phyloP scores from a whole-genome alignment of 2,888 invertebrate species.

The Leptopilina drosophilae region DNA sequence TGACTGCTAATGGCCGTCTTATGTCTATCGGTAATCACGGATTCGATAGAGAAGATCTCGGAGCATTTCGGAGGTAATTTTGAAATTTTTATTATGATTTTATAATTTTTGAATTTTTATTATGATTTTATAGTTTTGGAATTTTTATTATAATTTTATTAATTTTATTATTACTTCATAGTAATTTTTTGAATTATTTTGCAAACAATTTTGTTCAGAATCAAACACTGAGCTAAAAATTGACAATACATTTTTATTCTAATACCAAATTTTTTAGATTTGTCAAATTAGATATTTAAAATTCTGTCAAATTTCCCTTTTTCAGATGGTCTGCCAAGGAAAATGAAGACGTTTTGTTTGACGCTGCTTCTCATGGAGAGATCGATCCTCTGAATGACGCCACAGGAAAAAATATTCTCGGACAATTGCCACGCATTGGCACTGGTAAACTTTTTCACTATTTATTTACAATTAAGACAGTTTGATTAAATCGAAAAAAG shows the following conservation, averaged over 20 bases:
- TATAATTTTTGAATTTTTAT: too few species aligned
- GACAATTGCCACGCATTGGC: constrained; percentile 97
- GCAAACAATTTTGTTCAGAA: too few species aligned
- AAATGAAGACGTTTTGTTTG: constrained; percentile 98
- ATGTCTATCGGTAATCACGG: constrained; percentile 99
- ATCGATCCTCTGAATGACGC: constrained; percentile 98
- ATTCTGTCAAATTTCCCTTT: not conserved
- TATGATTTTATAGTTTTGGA: constrained; percentile 78
- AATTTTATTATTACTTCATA: too few species aligned
- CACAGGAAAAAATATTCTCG: constrained; percentile 99
- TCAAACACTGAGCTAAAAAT: too few species aligned
- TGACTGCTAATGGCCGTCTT: constrained; percentile 99
- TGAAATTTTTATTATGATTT: too few species aligned
- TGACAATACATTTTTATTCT: too few species aligned
- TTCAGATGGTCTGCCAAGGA: constrained; percentile 98
- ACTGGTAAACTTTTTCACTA: constrained; percentile 81
- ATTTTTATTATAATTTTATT: too few species aligned
- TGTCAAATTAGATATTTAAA: not conserved
- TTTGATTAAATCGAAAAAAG: not conserved
- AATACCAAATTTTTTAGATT: too few species aligned
- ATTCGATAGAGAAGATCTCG: constrained; percentile 98
- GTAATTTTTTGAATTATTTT: too few species aligned
- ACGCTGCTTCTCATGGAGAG: constrained; percentile 98
- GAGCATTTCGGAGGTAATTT: constrained; percentile 90
- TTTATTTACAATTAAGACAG: not conserved